A percentile compares a stretch with the other conserved stretches of the same genome.
Evolutionary conservation across 2,888 invertebrate genomes (phyloP).

Genomic region (Drosophila paramelanica): DNA sequence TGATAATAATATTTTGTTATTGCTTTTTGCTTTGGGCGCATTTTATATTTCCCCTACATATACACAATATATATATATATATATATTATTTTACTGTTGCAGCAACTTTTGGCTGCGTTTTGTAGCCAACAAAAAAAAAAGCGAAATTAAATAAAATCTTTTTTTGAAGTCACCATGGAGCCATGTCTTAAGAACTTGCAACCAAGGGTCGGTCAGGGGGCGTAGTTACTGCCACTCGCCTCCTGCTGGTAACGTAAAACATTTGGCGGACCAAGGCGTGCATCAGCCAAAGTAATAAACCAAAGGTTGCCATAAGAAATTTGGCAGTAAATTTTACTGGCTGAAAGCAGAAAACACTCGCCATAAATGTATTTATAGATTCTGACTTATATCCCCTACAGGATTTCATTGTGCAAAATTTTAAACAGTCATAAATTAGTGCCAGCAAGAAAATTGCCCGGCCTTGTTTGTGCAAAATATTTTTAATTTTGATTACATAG

Average conservation of each 20-base stretch:
- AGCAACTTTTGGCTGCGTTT: constrained; percentile 62
- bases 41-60: constrained; percentile 13
- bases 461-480: not conserved
- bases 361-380: constrained; percentile 30
- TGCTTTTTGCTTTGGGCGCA: constrained; percentile 62
- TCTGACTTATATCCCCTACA: not conserved
- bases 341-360: constrained; percentile 5
- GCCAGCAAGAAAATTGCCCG: not conserved
- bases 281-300: constrained; percentile 73
- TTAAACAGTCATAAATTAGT: not conserved
- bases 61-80: constrained; percentile 3
- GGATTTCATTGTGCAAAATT: constrained; percentile 1
- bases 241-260: constrained; percentile 67
- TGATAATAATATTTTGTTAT: constrained; percentile 81
- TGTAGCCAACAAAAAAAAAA: constrained; percentile 49
- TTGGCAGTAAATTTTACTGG: constrained; percentile 35
- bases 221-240: constrained; percentile 24
- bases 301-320: constrained; percentile 64
- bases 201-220: not conserved
- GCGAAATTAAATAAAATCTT: constrained; percentile 10
- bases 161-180: constrained; percentile 58
- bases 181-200: constrained; percentile 56
- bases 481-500: not conserved
- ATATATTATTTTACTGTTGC: constrained; percentile 34
- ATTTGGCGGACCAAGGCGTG: constrained; percentile 54